phyloP scores from a whole-genome alignment of 2,797 vertebrate species.

The Lacerta agilis region DNA sequence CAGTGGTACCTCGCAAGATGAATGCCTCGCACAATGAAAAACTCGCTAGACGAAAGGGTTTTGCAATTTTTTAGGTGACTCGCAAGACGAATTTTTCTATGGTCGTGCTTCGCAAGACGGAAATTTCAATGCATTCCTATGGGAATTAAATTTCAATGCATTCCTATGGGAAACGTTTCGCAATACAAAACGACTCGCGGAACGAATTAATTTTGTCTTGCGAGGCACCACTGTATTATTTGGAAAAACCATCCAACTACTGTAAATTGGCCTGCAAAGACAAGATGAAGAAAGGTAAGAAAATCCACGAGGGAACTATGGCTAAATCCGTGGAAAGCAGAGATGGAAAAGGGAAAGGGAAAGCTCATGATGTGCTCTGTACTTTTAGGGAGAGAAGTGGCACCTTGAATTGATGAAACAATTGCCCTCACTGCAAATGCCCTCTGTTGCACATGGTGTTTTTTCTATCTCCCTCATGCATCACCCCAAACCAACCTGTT shows the following conservation, averaged over 20 bases:
- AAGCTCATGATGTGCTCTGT: background rate
- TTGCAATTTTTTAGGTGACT: too few species aligned
- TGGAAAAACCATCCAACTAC: background rate
- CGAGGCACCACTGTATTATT: too few species aligned
- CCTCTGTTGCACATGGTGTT: slow-evolving; percentile 12
- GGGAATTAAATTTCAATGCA: too few species aligned
- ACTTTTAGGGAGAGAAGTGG: background rate
- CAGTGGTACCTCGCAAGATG: too few species aligned
- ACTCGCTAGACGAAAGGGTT: too few species aligned
- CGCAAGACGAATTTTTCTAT: too few species aligned
- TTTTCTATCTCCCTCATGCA: background rate
- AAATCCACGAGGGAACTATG: background rate
- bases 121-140: too few species aligned
- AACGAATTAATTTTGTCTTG: too few species aligned
- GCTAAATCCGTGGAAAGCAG: background rate
- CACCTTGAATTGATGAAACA: background rate
- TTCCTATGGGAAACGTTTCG: too few species aligned
- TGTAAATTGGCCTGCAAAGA: background rate
- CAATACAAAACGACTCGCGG: too few species aligned
- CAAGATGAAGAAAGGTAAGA: background rate
- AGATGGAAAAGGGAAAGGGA: background rate
- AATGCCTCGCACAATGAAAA: too few species aligned
- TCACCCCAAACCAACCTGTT: background rate
- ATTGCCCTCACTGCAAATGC: background rate
- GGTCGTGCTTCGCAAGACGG: too few species aligned